phyloP scores from a whole-genome alignment of 1,140 invertebrate genomes.

The Drosophila arawakana region DNA sequence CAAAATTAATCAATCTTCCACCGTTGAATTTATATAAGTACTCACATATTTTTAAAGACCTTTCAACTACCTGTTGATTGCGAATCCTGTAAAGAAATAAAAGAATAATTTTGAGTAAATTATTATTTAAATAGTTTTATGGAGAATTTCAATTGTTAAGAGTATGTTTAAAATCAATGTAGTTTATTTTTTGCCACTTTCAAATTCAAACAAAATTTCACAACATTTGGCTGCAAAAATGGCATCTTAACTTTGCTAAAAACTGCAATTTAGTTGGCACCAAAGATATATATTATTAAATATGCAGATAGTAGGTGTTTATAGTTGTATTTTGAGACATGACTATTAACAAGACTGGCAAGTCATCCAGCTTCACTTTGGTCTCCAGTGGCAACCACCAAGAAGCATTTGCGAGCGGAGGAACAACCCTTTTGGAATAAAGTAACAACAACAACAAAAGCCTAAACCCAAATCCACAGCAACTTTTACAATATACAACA shows the following conservation, averaged over 20 bases:
- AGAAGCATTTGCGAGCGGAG: constrained; percentile 21
- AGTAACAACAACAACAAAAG: constrained; percentile 28
- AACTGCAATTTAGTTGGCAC: not conserved
- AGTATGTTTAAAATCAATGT: too few species aligned
- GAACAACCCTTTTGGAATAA: constrained; percentile 43
- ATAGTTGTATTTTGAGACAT: constrained; percentile 10
- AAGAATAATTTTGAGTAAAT: too few species aligned
- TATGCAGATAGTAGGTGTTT: not conserved
- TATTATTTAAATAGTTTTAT: not conserved
- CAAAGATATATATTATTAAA: constrained; percentile 6
- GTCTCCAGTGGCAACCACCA: constrained; percentile 38
- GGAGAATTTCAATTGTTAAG: not conserved
- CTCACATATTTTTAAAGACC: too few species aligned
- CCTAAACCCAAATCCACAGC: constrained; percentile 51
- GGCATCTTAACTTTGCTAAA: not conserved
- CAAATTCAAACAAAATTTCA: not conserved
- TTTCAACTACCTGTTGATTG: too few species aligned
- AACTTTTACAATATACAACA: constrained; percentile 46
- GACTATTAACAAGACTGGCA: constrained; percentile 8
- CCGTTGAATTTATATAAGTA: too few species aligned
- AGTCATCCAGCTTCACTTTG: constrained; percentile 27
- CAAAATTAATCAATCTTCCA: too few species aligned
- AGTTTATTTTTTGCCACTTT: too few species aligned
- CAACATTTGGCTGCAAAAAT: not conserved
- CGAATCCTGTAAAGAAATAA: too few species aligned